These are phyloP conservation scores for Tursiops truncatus DNA, from an alignment of 2,113 vertebrate species.

Conservation along the genomic window DNA sequence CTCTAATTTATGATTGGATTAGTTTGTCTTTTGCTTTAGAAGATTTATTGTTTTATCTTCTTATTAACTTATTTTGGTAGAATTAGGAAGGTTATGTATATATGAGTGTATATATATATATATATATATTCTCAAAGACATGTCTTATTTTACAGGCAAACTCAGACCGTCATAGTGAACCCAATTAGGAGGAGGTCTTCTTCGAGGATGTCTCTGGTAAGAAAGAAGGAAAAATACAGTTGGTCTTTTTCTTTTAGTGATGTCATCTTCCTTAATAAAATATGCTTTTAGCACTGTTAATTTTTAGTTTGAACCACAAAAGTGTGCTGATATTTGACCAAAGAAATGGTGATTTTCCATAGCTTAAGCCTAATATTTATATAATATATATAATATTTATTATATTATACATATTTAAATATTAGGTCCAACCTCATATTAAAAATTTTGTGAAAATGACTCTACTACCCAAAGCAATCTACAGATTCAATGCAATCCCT, in stretches of 20 bases:
- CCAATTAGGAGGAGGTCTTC: conserved; percentile 92
- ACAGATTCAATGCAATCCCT: no score
- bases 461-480: no score
- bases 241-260: not conserved
- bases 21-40: not conserved
- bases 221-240: conserved; percentile 32
- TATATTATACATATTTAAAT: conserved; percentile 9
- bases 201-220: conserved; percentile 95
- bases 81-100: not conserved
- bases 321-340: not conserved
- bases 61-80: not conserved
- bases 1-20: not conserved
- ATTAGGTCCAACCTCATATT: not conserved
- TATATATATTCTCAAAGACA: not conserved
- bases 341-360: not conserved
- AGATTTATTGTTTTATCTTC: not conserved
- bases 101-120: not conserved
- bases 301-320: not conserved
- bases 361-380: not conserved
- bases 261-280: not conserved
- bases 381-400: not conserved
- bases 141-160: conserved; percentile 87
- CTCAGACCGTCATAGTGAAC: conserved; percentile 90
- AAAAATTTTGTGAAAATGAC: not conserved
- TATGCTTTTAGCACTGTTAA: not conserved